Conservation (phyloP, 2,888 invertebrate genomes). For the Xanthorhoe spadicearia region DNA sequence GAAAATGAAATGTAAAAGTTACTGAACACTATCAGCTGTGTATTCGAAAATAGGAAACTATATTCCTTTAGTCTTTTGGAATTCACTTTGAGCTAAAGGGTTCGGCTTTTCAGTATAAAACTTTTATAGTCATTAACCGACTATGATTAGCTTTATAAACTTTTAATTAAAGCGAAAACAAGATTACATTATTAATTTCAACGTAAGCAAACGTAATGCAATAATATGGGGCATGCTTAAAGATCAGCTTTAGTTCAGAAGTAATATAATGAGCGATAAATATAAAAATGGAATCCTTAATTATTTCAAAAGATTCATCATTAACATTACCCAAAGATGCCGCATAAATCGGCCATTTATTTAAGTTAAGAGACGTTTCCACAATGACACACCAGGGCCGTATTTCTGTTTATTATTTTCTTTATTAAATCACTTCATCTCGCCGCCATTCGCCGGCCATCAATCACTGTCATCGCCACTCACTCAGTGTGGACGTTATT, state of each 20-base stretch:
- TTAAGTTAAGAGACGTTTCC: slow-evolving; percentile 26
- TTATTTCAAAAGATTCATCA: background rate
- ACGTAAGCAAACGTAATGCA: too few relatives aligned
- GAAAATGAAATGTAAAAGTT: slow-evolving; percentile 16
- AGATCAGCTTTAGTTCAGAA: too few relatives aligned
- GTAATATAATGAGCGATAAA: background rate
- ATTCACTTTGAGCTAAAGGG: slow-evolving; percentile 36
- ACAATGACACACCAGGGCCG: slow-evolving; percentile 34
- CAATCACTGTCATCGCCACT: slow-evolving; percentile 47
- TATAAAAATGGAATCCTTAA: background rate
- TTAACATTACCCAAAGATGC: background rate
- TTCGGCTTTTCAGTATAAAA: slow-evolving; percentile 29
- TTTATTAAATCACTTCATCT: slow-evolving; percentile 44
- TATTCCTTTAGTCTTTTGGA: slow-evolving; percentile 32
- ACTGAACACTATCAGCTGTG: slow-evolving; percentile 27
- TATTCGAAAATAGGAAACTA: slow-evolving; percentile 48
- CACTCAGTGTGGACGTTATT: slow-evolving; percentile 36
- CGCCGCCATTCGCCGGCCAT: slow-evolving; percentile 42
- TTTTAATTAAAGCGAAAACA: slow-evolving; percentile 9
- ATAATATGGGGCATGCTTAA: too few relatives aligned
- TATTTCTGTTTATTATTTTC: slow-evolving; percentile 42
- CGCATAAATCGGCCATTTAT: slow-evolving; percentile 8
- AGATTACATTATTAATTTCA: too few relatives aligned
- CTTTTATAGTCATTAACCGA: slow-evolving; percentile 19
- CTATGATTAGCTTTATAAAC: slow-evolving; percentile 15